Evolutionary conservation across 2,888 invertebrate genomes (phyloP), one percentile per base, ranked within the genome.

Genomic region (Galerucella calmariensis): DNA sequence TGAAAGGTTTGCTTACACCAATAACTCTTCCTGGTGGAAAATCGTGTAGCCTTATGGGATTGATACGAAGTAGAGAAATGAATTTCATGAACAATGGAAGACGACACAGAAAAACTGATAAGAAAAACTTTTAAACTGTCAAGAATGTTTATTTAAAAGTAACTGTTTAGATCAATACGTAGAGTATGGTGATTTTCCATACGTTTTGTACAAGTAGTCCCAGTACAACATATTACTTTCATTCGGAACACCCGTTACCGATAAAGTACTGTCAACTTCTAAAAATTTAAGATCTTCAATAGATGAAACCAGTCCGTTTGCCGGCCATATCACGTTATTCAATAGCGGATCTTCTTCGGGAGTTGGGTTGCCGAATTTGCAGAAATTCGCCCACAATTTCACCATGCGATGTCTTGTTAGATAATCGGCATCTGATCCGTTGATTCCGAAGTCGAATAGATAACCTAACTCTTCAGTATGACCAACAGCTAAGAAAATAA

Each of bases 401-500:
- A 79, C 72, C 75, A 79, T 72, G 12, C 79, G 67, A 1, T 56
- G 11, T 62, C 78, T 69, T 0, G 76, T 67, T 41, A 75, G 27
- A 20, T 75, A 74, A 68, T 82, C 81, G 14, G 20, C 62, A 41
- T 71, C 66, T 20, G 74, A 68, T 35, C 77, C 73, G 20, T 59
- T 20, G 51, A 66, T n/a, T n/a, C 71, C 63, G 27, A 70, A 73
- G 58, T 80, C 78, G 51, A 77, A 81, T 16, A 79, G 51, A 51
- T 82, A 82, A 9, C 78, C 79, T 51, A 82, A 67, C 48, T 82
- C 81, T 69, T 82, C 81, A 20, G 78, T 79, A 62, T 82, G 81
- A 14, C 77, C 77, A 2, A 79, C 80, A 41, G 80, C 81, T 79
- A 75, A 77, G 53, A 24, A 56, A 46, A 67, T 27, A 56, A 46